Base-by-base conservation (phyloP, 2,113 vertebrate species). In the Myotis yumanensis region DNA sequence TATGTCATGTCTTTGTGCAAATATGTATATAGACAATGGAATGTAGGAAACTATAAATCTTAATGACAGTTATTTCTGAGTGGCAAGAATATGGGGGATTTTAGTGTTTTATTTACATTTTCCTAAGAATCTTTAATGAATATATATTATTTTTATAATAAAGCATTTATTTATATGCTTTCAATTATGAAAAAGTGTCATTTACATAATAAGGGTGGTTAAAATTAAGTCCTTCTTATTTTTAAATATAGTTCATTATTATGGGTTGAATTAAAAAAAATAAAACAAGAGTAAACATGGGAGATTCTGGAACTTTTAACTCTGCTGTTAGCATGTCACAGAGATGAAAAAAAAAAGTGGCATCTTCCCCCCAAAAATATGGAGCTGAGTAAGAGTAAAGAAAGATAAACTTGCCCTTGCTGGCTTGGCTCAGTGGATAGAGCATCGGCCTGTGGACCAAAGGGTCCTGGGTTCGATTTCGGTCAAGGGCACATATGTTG, bases 31-130 rank as follows among this genome's bases (percentile, higher is more conserved):
- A 88, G 77, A 95, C 54, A 95, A 87, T 48, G 86, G 88, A 95
- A 95, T 92, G 77, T 86, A 89, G 48, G 88, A 94, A 95, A 90
- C 69, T 71, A 90, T 96, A 94, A 93, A 96, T 96, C 88, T 95
- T 96, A 95, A 75, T 90, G 96, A 90, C 92, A 96, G 82, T 92
- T 96, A 95, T 68, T 95, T 97, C 90, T 94, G 90, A 95, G 43
- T 88, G 62, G 59, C 1, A 1, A 30, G 54, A 86, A 93, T 95
- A 86, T 86, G 76, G 57, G 32, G 86, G 37, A 89, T 90, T 90
- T 64, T 48, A 86, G 69, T 46, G 92, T 86, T 92, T 93, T 79
- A 89, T 90, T 94, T 93, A 89, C 28, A 88, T 82, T 96, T 93
- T 95, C 75, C 30, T 52, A 88, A 90, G 66, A 79, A 83, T 95